A percentile compares a stretch with the other conserved stretches of the same genome.
These are phyloP conservation scores for Latheticus oryzae DNA, from an alignment of 2,888 invertebrate species.

Conservation along the genomic window DNA sequence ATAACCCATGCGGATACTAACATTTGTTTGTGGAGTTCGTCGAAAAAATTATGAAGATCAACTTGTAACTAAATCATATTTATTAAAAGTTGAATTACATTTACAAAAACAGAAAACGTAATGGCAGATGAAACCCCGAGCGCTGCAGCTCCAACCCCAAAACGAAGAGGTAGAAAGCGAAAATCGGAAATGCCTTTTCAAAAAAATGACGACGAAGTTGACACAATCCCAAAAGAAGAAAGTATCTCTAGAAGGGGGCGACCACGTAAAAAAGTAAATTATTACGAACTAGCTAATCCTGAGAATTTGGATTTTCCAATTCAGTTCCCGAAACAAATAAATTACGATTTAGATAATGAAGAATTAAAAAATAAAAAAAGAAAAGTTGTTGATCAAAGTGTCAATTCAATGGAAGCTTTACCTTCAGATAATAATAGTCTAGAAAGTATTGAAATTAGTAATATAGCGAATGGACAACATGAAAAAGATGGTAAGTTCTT, in stretches of 20 bases:
- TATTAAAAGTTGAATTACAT: too few relatives aligned
- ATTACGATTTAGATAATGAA: conserved; percentile 13
- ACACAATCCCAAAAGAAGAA: conserved; percentile 8
- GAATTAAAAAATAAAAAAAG: conserved; percentile 12
- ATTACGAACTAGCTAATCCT: conserved; percentile 49
- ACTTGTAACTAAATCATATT: too few relatives aligned
- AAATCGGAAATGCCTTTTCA: conserved; percentile 16
- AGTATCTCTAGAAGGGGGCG: conserved; percentile 48
- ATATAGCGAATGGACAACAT: background rate
- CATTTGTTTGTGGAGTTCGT: background rate
- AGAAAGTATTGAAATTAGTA: too few relatives aligned
- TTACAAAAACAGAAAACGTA: too few relatives aligned
- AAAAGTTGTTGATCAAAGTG: background rate
- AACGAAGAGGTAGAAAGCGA: conserved; percentile 25
- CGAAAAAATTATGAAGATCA: too few relatives aligned
- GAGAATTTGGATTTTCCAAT: conserved; percentile 17
- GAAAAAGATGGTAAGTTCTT: background rate
- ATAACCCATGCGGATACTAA: background rate
- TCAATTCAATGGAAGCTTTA: too few relatives aligned
- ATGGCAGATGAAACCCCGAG: too few relatives aligned
- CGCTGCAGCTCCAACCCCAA: conserved; percentile 8
- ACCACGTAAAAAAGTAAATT: conserved; percentile 50
- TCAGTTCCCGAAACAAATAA: conserved; percentile 1
- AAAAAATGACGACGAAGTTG: conserved; percentile 7
- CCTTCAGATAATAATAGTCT: too few relatives aligned